Evolutionary conservation across 2,888 invertebrate species (phyloP).

Genomic region (Archaeoteleia sp.): DNA sequence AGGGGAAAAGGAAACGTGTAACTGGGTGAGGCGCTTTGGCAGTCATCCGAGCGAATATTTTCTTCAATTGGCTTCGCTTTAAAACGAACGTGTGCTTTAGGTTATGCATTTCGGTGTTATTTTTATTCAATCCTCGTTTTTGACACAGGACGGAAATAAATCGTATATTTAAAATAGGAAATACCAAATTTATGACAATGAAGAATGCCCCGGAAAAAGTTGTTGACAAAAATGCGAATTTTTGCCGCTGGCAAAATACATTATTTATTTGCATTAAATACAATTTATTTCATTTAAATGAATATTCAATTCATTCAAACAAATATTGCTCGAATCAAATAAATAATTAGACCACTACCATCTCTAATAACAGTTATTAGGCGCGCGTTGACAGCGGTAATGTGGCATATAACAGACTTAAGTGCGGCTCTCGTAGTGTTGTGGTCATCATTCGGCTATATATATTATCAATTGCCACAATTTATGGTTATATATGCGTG

Average conservation of each 20-base stretch:
- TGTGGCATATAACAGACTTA: slow-evolving; percentile 62
- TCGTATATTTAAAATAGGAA: no score
- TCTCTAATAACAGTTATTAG: slow-evolving; percentile 71
- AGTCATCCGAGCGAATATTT: slow-evolving; percentile 26
- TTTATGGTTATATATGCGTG: no score
- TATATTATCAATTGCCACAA: slow-evolving; percentile 48
- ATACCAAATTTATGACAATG: no score
- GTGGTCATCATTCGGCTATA: slow-evolving; percentile 40
- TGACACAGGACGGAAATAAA: background rate
- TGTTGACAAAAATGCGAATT: no score
- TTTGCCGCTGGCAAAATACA: no score
- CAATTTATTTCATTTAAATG: no score
- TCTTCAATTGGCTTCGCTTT: slow-evolving; percentile 21
- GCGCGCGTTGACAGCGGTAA: slow-evolving; percentile 69
- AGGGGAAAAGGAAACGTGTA: slow-evolving; percentile 46
- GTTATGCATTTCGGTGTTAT: slow-evolving; percentile 9
- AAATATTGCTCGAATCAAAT: no score
- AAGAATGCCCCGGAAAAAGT: no score
- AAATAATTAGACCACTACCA: slow-evolving; percentile 40
- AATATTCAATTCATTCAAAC: background rate
- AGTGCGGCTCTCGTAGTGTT: slow-evolving; percentile 17
- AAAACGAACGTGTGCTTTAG: slow-evolving; percentile 11
- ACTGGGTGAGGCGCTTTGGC: slow-evolving; percentile 34
- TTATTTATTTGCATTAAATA: no score
- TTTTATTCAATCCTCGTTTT: slow-evolving; percentile 15